Evolutionary conservation across 2,113 vertebrate genomes (phyloP).

Genomic region (Sebastes schlegelii): DNA sequence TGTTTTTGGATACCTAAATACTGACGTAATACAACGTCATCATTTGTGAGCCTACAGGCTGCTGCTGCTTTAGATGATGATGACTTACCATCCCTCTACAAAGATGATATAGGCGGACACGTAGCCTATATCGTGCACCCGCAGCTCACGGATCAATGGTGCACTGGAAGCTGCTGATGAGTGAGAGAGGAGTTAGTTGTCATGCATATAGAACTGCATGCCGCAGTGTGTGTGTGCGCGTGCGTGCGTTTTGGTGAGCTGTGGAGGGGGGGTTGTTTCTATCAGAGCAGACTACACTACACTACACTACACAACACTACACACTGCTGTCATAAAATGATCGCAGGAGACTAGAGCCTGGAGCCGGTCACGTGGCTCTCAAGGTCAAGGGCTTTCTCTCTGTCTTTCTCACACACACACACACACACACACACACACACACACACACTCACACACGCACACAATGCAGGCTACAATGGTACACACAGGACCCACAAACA

Average conservation of each 20-base stretch:
- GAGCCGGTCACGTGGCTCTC: conserved; percentile 46
- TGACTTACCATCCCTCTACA: not conserved
- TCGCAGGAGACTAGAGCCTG: conserved; percentile 4
- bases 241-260: conserved; percentile 3
- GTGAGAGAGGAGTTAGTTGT: not conserved
- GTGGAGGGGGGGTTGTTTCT: conserved; percentile 8
- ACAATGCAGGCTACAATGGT: no score
- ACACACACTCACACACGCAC: not conserved
- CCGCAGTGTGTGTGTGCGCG: conserved; percentile 3
- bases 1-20: not conserved
- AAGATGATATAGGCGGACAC: not conserved
- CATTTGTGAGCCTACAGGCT: not conserved
- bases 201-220: not conserved
- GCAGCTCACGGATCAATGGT: not conserved
- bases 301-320: not conserved
- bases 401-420: not conserved
- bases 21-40: not conserved
- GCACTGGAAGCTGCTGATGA: not conserved
- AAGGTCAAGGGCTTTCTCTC: conserved; percentile 76
- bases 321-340: conserved; percentile 37
- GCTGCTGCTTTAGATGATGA: no score
- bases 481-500: not conserved
- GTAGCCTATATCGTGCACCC: no score
- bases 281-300: not conserved
- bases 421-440: conserved; percentile 8